Conservation (phyloP, 2,888 invertebrate genomes). For the Sinhomidia bicolor region DNA sequence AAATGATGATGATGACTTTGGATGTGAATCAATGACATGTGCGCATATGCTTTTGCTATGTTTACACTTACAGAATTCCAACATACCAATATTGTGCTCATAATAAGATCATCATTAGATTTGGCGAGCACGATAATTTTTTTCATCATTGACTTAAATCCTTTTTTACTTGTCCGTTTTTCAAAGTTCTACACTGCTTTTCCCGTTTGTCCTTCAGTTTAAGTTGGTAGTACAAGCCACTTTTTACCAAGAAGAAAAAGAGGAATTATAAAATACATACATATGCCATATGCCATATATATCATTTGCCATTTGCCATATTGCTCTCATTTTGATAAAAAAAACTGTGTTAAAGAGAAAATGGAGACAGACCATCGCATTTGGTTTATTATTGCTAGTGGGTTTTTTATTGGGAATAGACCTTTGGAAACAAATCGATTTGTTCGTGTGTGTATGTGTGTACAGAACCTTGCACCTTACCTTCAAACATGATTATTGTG, state of each 20-base stretch:
- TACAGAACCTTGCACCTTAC: constrained; percentile 53
- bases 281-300: background rate
- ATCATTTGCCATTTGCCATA: background rate
- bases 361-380: background rate
- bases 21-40: constrained; percentile 47
- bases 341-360: background rate
- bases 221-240: background rate
- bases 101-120: background rate
- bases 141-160: background rate
- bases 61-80: background rate
- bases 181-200: background rate
- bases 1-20: constrained; percentile 56
- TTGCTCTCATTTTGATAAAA: background rate
- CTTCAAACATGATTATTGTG: too few species aligned
- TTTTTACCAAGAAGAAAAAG: background rate
- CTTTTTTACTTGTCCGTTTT: too few species aligned
- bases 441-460: background rate
- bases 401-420: background rate
- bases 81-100: background rate
- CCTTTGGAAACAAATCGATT: constrained; percentile 29
- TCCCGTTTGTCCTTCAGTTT: background rate
- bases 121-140: background rate
- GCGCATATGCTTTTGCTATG: background rate
- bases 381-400: background rate
- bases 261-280: background rate